Evolutionary conservation across 2,797 vertebrate species (phyloP), one percentile per base, ranked within the genome.

Genomic region (Ctenosaura bakeri): DNA sequence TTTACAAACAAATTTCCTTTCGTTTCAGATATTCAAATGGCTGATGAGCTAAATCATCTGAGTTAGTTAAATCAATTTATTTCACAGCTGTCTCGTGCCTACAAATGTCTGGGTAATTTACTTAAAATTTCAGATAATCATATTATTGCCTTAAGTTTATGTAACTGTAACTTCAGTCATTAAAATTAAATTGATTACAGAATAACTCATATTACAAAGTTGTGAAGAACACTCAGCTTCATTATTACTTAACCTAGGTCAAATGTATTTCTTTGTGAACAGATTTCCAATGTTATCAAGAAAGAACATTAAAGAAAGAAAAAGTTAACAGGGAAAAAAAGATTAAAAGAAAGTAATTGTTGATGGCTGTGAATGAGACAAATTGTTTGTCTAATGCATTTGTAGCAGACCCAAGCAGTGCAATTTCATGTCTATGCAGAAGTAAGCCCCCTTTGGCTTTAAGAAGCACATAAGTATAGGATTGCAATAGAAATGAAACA

Each of bases 171-270:
- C 0, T 86, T 84, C 35, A 91, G 38, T 86, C 3, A 79, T 88
- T 62, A 91, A 88, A 92, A 90, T 90, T 52, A 92, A 89, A 80
- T 86, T 0, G 62, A 83, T 91, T 93, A 80, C 50, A 88, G 32
- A 26, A 10, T 77, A 77, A 85, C 1, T 64, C 22, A 83, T 88
- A 54, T 1, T 82, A 89, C 91, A 90, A 79, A 9, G 8, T 35
- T 88, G 14, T 88, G 77, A 87, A 92, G 88, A 89, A 87, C 0
- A 42, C 35, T 77, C 1, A 12, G 84, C 71, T 79, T 1, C 69
- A 38, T 90, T 89, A 84, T 89, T 92, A 66, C 16, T 91, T 73
- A 88, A 62, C 54, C 56, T 79, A 29, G 32, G 22, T 1, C 3
- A 86, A 69, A 88, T 80, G 13, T 71, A 90, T 93, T 83, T 76